Evolutionary conservation across 2,888 invertebrate genomes (phyloP).

Genomic region (Chirona hameri): DNA sequence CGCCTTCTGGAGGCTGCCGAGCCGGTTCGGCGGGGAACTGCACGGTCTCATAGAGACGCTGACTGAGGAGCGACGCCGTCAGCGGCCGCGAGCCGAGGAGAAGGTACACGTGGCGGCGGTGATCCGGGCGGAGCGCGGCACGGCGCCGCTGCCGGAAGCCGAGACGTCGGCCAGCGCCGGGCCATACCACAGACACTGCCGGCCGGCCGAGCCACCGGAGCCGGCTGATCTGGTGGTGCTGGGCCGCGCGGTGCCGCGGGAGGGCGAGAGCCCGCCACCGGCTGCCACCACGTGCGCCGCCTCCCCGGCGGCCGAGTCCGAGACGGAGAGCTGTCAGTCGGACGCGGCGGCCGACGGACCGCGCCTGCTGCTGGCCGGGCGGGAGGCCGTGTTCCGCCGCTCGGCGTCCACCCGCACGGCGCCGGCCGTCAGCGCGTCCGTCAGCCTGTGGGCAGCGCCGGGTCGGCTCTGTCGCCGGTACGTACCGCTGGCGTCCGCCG

Average conservation of each 20-base stretch:
- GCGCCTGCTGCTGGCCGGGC: conserved; percentile 14
- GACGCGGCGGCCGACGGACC: not conserved
- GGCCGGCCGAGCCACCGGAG: not conserved
- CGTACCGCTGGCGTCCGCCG: conserved; percentile 2
- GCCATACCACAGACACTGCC: not conserved
- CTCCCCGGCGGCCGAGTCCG: not conserved
- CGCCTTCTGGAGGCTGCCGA: conserved; percentile 13
- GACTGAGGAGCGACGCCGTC: not conserved
- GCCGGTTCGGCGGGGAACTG: conserved; percentile 24
- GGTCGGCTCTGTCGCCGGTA: not conserved
- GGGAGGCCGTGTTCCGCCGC: conserved; percentile 9
- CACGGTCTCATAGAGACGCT: conserved; percentile 11
- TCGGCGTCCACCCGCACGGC: not conserved
- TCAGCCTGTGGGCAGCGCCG: conserved; percentile 3
- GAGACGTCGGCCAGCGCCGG: not conserved
- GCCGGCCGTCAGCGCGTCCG: not conserved
- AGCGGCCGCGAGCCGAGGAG: not conserved
- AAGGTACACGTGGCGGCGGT: not conserved
- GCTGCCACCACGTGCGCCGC: not conserved
- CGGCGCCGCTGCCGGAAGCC: not conserved
- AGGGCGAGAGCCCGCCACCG: not conserved
- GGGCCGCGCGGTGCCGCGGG: not conserved
- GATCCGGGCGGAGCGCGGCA: conserved; percentile 3
- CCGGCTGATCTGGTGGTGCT: not conserved
- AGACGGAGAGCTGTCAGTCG: not conserved